Conservation (phyloP, 2,797 vertebrate species). For the Pangasius macronema region DNA sequence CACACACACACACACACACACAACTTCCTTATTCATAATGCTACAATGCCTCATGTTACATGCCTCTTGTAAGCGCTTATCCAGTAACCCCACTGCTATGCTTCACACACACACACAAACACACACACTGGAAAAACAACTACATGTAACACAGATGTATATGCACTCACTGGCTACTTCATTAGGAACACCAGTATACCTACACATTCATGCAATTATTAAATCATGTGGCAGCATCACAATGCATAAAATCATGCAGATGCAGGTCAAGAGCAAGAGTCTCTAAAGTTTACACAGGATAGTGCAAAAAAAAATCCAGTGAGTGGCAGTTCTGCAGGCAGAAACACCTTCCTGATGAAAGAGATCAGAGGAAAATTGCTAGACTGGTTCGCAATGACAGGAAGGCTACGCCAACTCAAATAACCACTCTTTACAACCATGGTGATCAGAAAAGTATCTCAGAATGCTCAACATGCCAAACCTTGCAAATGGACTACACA, state of each 20-base stretch:
- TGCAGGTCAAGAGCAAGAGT: neutral
- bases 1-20: neutral
- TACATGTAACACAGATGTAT: neutral
- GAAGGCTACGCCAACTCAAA: neutral
- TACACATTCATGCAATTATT: neutral
- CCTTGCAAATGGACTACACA: neutral
- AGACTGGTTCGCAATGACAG: neutral
- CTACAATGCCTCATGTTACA: no score
- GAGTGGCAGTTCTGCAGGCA: neutral
- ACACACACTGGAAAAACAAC: neutral
- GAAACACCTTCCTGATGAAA: neutral
- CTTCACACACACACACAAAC: neutral
- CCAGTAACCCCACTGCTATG: neutral
- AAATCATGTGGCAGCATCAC: neutral
- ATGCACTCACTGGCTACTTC: neutral
- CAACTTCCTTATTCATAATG: neutral
- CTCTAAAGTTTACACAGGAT: neutral
- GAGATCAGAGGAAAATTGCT: neutral
- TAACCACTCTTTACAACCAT: constrained; percentile 3
- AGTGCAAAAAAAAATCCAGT: neutral
- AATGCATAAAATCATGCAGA: neutral
- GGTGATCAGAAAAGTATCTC: neutral
- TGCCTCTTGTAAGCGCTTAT: neutral
- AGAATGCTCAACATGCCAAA: neutral
- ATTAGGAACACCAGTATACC: neutral